phyloP scores from a whole-genome alignment of 2,113 vertebrate species.

The Paraplagusia blochii region DNA sequence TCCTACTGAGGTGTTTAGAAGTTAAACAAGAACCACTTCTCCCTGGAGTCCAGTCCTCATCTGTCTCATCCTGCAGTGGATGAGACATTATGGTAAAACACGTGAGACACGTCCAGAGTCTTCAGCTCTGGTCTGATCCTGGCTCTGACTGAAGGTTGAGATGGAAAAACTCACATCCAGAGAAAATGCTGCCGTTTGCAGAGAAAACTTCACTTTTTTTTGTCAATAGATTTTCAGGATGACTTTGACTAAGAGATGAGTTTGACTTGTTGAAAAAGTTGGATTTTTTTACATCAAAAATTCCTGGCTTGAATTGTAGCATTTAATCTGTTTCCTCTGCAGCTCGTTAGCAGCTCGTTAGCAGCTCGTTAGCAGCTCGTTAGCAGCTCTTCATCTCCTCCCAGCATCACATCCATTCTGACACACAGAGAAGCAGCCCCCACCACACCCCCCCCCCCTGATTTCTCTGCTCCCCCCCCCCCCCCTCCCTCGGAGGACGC shows the following conservation, averaged over 20 bases:
- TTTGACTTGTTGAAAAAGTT: constrained; percentile 39
- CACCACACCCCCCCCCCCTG: constrained; percentile 14
- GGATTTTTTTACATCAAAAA: constrained; percentile 20
- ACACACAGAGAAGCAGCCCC: constrained; percentile 40
- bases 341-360: too few species aligned
- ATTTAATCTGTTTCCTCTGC: constrained; percentile 50
- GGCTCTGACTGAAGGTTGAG: constrained; percentile 3
- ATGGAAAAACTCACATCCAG: constrained; percentile 1
- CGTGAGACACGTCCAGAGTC: constrained; percentile 24
- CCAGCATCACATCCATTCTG: constrained; percentile 35
- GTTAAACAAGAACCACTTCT: background rate
- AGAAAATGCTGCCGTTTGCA: background rate
- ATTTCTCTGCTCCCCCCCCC: constrained; percentile 1
- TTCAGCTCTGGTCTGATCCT: constrained; percentile 22
- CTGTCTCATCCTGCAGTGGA: constrained; percentile 43
- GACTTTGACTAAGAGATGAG: constrained; percentile 21
- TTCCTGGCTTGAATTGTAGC: constrained; percentile 25
- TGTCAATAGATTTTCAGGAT: constrained; percentile 22
- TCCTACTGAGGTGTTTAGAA: too few species aligned
- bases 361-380: constrained; percentile 62
- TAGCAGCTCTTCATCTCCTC: constrained; percentile 60
- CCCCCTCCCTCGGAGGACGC: constrained; percentile 14
- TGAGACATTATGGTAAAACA: constrained; percentile 48
- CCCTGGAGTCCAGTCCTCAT: constrained; percentile 1
- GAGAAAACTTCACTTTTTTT: constrained; percentile 11